A percentile compares a stretch with the other conserved stretches of the same genome.
phyloP scores from a whole-genome alignment of 2,113 vertebrate species.

The Artemisiospiza belli region DNA sequence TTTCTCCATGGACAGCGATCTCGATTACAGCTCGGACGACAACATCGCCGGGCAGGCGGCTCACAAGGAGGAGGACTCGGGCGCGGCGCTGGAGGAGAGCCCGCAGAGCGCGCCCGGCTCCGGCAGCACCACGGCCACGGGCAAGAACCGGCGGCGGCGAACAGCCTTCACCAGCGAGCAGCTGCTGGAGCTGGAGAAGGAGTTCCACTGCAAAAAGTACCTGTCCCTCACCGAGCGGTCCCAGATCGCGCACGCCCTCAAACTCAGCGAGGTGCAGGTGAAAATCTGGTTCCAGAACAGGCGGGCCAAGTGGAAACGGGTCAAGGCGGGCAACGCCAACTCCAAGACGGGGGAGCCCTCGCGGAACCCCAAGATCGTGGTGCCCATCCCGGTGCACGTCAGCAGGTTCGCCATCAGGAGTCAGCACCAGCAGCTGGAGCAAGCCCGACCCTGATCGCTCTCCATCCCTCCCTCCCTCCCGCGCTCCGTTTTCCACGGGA shows the following conservation, averaged over 20 bases:
- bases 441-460: constrained; percentile 85
- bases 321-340: constrained; percentile 97
- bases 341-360: constrained; percentile 96
- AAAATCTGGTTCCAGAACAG: constrained; percentile 99
- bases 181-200: constrained; percentile 97
- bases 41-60: constrained; percentile 80
- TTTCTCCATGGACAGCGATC: constrained; percentile 96
- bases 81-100: constrained; percentile 79
- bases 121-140: constrained; percentile 77
- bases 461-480: not conserved
- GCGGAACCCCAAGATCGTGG: constrained; percentile 96
- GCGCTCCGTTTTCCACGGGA: not conserved
- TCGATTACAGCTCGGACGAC: constrained; percentile 98
- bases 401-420: constrained; percentile 97
- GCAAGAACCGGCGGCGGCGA: constrained; percentile 91
- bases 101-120: constrained; percentile 66
- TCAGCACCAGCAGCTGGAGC: constrained; percentile 98
- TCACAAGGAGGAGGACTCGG: constrained; percentile 86
- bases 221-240: constrained; percentile 96
- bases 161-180: constrained; percentile 99
- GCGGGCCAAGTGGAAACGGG: constrained; percentile 97
- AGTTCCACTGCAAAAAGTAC: constrained; percentile 99
- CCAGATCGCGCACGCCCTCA: constrained; percentile 97
- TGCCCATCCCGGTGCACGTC: constrained; percentile 97
- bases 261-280: constrained; percentile 98